Base-by-base conservation (phyloP, 2,888 invertebrate species). In the Venustoraphidia nigricollis region DNA sequence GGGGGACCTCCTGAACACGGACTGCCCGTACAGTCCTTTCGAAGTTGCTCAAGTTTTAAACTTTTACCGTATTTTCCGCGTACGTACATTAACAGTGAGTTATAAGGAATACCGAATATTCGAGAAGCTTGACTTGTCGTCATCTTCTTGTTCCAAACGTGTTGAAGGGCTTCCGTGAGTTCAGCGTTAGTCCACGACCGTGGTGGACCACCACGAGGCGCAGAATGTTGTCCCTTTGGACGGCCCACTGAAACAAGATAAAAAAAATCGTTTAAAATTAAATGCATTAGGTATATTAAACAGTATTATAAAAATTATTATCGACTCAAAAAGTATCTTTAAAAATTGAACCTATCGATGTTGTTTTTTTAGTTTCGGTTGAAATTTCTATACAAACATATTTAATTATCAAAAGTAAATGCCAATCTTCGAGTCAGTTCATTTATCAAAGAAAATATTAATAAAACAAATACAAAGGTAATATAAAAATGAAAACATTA, bases 61-160 rank as follows among this genome's bases (percentile, higher is more conserved):
- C 89, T 89, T 66, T 91, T 91, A n/a, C 91, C 91, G 65, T 91
- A 91, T 64, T 91, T 91, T 46, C 91, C 91, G 43, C 91, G 76
- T 34, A 91, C 91, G 69, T 91, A 91, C 91, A 91, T 91, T 48
- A 91, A 70, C 44, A 91, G 72, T 42, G 89, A 89, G 69, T 91
- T 91, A 75, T 91, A 91, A n/a, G 91, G 91, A 55, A 91, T 91
- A 41, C 91, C 90, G 67, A 89, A 91, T 63, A 90, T 85, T 53
- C 91, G 70, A 27, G 89, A 90, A 9, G 91, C 91, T 66, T 91
- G 89, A 60, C 89, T 89, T 41, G 91, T 91, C 53, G 91, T 91
- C 89, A 91, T 91, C 65, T 89, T 90, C 63, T 91, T 90, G 68
- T 90, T 90, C 91, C 91, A 91, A n/a, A 91, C 91, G 67, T 90